Evolutionary conservation across 2,888 invertebrate genomes (phyloP), one percentile per base, ranked within the genome.

Genomic region (Formica aserva): DNA sequence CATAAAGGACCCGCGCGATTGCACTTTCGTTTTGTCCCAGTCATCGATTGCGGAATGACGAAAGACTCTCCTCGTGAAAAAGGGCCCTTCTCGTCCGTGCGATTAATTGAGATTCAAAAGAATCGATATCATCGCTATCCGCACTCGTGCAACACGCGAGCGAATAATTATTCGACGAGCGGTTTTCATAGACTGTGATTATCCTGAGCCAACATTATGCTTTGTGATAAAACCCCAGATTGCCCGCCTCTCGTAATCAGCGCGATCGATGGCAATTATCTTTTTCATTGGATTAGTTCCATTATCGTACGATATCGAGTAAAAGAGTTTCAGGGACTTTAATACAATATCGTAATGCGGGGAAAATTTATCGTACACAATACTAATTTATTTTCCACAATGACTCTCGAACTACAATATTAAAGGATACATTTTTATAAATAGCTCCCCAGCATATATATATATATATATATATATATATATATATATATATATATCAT

Each of bases 81-180:
- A 69, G 57, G 29, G 22, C 22, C 15, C 41, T 32, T 1, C 32
- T 22, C 9, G 41, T 60, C 69, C 22, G 32, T 22, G n/a, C 18
- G 45, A 26, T 78, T 78, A 78, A 78, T 78, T 69, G 78, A 62
- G 22, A 80, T 69, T 78, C 77, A 80, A 65, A 80, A 69, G 69
- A 45, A 71, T 80, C 71, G 57, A 80, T 71, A 80, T 80, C 35
- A 80, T 80, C 45, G 45, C 18, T n/a, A n/a, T 45, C 18, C 67
- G 41, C 29, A 52, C 52, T 52, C n/a, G n/a, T 52, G 32, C 52
- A 55, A 77, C 77, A 55, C 71, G 78, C 60, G 35, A 71, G 45
- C 71, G 35, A 60, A 71, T 80, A 80, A 80, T 77, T 67, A 77
- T 80, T 60, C 69, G 32, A 69, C 57, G 78, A 26, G 66, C 11